Percentiles rank a stretch among this genome's conserved stretches.
Conservation (phyloP, 2,113 vertebrate genomes). For the Rattus rattus region DNA sequence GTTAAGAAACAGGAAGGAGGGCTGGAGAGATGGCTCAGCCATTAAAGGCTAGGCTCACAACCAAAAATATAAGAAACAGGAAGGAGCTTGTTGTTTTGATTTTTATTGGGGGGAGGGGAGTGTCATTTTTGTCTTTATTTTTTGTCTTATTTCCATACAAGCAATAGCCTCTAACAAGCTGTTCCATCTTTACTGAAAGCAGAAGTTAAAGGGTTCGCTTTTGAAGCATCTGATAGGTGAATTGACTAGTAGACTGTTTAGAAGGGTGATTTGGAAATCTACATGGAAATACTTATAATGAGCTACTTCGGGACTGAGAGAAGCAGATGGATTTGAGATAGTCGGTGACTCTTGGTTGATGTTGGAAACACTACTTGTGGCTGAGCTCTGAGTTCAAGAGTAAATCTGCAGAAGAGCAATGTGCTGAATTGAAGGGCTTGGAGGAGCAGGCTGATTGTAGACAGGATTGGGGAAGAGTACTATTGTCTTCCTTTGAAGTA, state of each 20-base stretch:
- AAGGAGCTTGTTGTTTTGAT: not conserved
- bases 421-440: not conserved
- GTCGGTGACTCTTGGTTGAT: not conserved
- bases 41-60: no score
- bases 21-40: no score
- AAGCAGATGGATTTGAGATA: not conserved
- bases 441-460: not conserved
- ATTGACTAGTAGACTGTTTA: not conserved
- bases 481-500: not conserved
- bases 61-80: not conserved
- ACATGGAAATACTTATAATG: not conserved
- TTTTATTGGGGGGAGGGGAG: not conserved
- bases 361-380: not conserved
- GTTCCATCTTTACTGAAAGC: not conserved
- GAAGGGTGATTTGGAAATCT: not conserved
- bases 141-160: not conserved
- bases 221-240: not conserved
- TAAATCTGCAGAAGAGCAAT: not conserved
- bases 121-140: not conserved
- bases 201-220: not conserved
- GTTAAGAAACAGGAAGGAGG: not conserved
- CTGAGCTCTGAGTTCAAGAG: not conserved
- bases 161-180: not conserved
- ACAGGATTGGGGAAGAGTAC: not conserved
- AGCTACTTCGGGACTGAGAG: not conserved